Conservation (phyloP, 2,888 invertebrate genomes). For the Sarcophaga caerulescens region DNA sequence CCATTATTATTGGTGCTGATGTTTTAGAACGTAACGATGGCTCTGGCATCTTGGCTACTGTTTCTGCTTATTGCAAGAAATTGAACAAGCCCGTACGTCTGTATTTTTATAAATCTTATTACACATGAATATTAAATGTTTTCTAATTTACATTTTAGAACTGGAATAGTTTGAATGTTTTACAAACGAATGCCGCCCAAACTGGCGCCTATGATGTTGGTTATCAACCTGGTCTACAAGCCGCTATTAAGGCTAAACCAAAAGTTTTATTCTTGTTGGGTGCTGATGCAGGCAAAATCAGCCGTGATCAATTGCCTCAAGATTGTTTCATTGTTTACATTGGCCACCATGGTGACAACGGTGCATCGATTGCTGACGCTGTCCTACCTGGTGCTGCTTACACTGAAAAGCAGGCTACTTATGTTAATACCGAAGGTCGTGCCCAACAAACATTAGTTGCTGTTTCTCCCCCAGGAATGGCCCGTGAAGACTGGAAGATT, state of each 20-base stretch:
- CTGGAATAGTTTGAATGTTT: slow-evolving; percentile 94
- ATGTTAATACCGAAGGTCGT: slow-evolving; percentile 98
- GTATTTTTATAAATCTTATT: slow-evolving; percentile 73
- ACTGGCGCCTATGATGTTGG: slow-evolving; percentile 98
- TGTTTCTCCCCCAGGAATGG: slow-evolving; percentile 94
- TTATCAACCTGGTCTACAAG: slow-evolving; percentile 88
- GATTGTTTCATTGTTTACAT: slow-evolving; percentile 95
- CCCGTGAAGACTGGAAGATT: slow-evolving; percentile 99
- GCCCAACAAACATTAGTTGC: slow-evolving; percentile 94
- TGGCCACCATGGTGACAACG: slow-evolving; percentile 97
- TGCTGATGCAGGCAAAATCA: slow-evolving; percentile 93
- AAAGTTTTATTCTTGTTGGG: slow-evolving; percentile 94
- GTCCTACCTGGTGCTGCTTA: slow-evolving; percentile 98
- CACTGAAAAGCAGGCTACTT: slow-evolving; percentile 98
- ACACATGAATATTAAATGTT: neutral
- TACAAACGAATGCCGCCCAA: slow-evolving; percentile 95
- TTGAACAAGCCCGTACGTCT: slow-evolving; percentile 82
- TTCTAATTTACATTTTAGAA: slow-evolving; percentile 72
- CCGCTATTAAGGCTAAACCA: slow-evolving; percentile 85
- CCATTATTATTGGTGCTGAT: slow-evolving; percentile 95
- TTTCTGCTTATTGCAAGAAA: slow-evolving; percentile 87
- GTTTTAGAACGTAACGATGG: slow-evolving; percentile 90
- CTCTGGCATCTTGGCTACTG: slow-evolving; percentile 87
- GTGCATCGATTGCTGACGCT: slow-evolving; percentile 95
- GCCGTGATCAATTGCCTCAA: slow-evolving; percentile 88